Base-by-base conservation (phyloP, 92 coral and sea anemone species). In the Muricea muricata region DNA sequence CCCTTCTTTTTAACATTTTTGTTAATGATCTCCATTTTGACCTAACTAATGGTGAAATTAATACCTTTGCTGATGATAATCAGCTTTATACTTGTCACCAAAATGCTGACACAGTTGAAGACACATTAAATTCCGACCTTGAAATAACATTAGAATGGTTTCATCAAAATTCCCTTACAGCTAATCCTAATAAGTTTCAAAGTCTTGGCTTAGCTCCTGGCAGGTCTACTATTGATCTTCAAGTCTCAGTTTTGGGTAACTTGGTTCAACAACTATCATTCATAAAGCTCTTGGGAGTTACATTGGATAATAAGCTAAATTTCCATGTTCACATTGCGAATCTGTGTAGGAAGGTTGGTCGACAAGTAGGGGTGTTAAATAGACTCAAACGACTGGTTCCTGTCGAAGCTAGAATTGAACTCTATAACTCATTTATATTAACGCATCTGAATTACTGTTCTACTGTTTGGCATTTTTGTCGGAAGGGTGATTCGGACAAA, bases 391-490 rank as follows among this genome's bases (percentile, higher is more conserved):
- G 90, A 50, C 87, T 80, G 81, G 81, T 81, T 80, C 86, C 71
- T 56, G n/a, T 67, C 48, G 85, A 80, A 45, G 82, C 90, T 14
- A 61, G 60, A 52, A 15, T 81, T 1, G 24, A 72, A 60, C 75
- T 79, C 32, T 87, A 80, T 61, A 60, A 57, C 47, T 45, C 15
- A 6, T 45, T 45, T 65, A 65, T 28, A 29, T 10, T 87, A 56
- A 76, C 86, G 39, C 82, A 69, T 54, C 85, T 82, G 57, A 82
- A 74, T 55, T 85, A 89, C 60, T 89, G 89, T 77, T 69, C 89
- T 42, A 84, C 85, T 79, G 90, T 87, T 25, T 90, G 85, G 87
- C 93, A 81, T 84, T 90, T 90, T 90, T 86, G 90, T 77, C 66
- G 41, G 6, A 84, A 88, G 77, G 34, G 85, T 48, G 80, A 88